phyloP scores from a whole-genome alignment of 1,140 invertebrate genomes.

The Cheumatopsyche charites region DNA sequence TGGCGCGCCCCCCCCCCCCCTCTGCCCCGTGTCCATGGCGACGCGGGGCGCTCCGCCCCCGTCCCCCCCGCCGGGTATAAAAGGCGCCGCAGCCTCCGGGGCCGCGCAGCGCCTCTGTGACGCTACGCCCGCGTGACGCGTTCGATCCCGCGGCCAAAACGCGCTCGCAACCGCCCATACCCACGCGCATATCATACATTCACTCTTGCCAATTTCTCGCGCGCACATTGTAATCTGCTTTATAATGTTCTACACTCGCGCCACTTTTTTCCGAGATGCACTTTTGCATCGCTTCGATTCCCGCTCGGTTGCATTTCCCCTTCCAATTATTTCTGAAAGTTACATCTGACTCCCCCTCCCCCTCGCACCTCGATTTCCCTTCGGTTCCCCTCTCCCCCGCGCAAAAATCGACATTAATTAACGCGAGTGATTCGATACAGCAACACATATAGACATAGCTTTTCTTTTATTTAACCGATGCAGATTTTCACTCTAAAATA shows the following conservation, averaged over 20 bases:
- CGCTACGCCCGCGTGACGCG: conserved; percentile 2
- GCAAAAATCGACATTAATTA: no score
- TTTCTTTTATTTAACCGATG: no score
- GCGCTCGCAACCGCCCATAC: background rate
- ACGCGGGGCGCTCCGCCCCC: conserved; percentile 15
- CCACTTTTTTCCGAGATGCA: no score
- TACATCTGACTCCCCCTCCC: background rate
- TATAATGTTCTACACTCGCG: no score
- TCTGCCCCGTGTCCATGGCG: conserved; percentile 15
- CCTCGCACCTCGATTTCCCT: background rate
- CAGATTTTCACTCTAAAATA: no score
- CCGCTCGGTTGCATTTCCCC: conserved; percentile 2
- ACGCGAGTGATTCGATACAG: no score
- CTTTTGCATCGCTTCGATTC: no score
- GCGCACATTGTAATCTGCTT: no score
- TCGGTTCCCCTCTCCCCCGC: no score
- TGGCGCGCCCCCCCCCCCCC: background rate
- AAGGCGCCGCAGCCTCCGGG: conserved; percentile 37
- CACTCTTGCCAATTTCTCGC: background rate
- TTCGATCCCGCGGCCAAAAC: background rate
- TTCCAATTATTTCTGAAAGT: background rate
- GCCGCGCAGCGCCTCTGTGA: conserved; percentile 33
- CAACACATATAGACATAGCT: no score
- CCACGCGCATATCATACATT: background rate
- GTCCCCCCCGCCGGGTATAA: conserved; percentile 27